Evolutionary conservation across 2,797 vertebrate species (phyloP), one percentile per base, ranked within the genome.

Genomic region (Fundulus diaphanus): DNA sequence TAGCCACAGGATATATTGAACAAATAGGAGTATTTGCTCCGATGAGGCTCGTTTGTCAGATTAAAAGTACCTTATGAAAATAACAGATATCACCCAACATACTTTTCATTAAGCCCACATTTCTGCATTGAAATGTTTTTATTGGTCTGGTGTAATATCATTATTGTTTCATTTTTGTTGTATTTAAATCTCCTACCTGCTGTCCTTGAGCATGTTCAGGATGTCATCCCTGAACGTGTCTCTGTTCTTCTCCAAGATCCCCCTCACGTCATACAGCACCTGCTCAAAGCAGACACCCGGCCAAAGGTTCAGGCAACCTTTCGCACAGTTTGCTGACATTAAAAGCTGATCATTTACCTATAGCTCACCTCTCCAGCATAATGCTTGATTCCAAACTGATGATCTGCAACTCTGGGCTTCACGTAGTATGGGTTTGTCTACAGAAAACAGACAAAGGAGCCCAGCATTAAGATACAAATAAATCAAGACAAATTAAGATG

Each of bases 301-400:
- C 18, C 2, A 29, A 73, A 8, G 68, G 48, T 27, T 48, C 40
- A 46, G 48, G 42, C 15, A n/a, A 5, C 1, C 33, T n/a, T 13
- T 40, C 18, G 15, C 1, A 33, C 42, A 24, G 40, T 2, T 1
- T 22, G 11, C 7, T 56, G 16, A 65, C 5, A 27, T 27, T 2
- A 56, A 20, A 37, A 35, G 37, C 0, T 1, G 24, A 6, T 76
- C 12, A n/a, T 13, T 42, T 66, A 4, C 12, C 5, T 29, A 6
- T 24, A 1, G 89, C 93, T 91, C 87, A 98, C 97, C 96, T 98
- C 97, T 76, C 97, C 97, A 20, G 97, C 97, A 31, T 98, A 98
- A 90, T 98, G 97, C 71, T 95, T 97, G 88, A 98, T 98, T 42
- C 97, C 97, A 90, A 98, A 98, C 91, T 98, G 97, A 90, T 97